Conservation (phyloP, 2,113 vertebrate species). For the Erythrocebus patas region DNA sequence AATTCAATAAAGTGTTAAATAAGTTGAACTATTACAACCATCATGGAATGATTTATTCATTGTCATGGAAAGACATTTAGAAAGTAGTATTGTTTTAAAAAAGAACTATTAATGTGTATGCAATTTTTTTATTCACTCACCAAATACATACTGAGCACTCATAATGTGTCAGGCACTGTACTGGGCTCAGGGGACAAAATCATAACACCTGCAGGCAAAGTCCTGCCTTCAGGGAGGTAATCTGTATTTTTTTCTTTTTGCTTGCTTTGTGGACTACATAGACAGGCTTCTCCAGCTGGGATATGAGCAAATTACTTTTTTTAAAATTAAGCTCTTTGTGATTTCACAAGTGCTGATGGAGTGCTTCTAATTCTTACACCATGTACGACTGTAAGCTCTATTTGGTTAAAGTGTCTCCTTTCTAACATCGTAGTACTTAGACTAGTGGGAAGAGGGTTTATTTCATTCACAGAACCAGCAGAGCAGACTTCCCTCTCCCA, state of each 20-base stretch:
- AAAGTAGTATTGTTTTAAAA: background rate
- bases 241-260: background rate
- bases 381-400: background rate
- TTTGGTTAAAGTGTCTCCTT: background rate
- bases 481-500: background rate
- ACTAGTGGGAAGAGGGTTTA: background rate
- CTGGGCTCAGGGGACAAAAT: background rate
- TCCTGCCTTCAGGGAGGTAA: background rate
- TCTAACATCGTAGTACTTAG: background rate
- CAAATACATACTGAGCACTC: background rate
- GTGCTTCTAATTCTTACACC: constrained; percentile 36
- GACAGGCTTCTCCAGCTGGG: background rate
- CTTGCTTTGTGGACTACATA: background rate
- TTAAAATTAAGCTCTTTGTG: constrained; percentile 22
- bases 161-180: background rate
- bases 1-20: background rate
- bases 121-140: background rate
- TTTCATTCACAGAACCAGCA: background rate
- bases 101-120: background rate
- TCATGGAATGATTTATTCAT: background rate
- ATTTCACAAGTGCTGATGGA: constrained; percentile 55
- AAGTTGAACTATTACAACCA: background rate
- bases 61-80: background rate
- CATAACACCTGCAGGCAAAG: background rate
- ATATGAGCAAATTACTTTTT: background rate